Evolutionary conservation across 1,140 invertebrate genomes (phyloP).

Genomic region (Phthorimaea operculella): DNA sequence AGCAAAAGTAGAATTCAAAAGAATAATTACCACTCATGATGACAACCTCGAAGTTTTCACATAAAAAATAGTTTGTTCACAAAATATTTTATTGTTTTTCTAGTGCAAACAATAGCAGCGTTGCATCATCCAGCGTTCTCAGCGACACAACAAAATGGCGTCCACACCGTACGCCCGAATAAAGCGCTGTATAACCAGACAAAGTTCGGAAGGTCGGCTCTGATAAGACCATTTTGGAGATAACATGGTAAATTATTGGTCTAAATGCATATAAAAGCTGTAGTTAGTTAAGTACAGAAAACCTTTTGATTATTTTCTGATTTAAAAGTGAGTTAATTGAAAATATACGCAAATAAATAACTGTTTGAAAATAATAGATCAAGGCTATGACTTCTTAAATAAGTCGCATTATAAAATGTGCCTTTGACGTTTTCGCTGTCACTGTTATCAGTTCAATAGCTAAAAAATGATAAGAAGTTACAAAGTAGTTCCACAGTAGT

Average conservation of each 20-base stretch:
- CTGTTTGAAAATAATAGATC: not conserved
- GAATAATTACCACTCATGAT: not conserved
- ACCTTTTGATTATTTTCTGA: too few relatives aligned
- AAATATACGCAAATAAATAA: too few relatives aligned
- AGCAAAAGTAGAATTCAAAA: slow-evolving; percentile 9
- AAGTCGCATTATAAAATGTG: slow-evolving; percentile 5
- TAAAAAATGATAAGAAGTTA: slow-evolving; percentile 4
- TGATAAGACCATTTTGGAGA: too few relatives aligned
- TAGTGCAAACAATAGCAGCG: slow-evolving; percentile 28
- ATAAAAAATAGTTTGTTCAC: not conserved
- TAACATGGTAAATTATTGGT: too few relatives aligned
- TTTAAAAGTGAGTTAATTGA: too few relatives aligned
- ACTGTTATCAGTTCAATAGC: not conserved
- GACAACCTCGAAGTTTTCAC: not conserved
- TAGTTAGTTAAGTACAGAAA: too few relatives aligned
- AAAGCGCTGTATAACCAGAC: slow-evolving; percentile 60
- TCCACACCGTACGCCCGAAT: slow-evolving; percentile 21
- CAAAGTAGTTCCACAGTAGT: not conserved
- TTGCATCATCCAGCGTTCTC: slow-evolving; percentile 52
- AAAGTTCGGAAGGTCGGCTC: slow-evolving; percentile 18
- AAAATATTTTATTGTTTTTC: not conserved
- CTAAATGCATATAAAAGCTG: too few relatives aligned
- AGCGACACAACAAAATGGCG: slow-evolving; percentile 57
- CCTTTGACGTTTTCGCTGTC: slow-evolving; percentile 8
- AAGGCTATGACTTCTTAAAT: not conserved